Percentiles rank a stretch among this genome's conserved stretches.
phyloP scores from a whole-genome alignment of 2,888 invertebrate genomes.

The Apamea monoglypha region DNA sequence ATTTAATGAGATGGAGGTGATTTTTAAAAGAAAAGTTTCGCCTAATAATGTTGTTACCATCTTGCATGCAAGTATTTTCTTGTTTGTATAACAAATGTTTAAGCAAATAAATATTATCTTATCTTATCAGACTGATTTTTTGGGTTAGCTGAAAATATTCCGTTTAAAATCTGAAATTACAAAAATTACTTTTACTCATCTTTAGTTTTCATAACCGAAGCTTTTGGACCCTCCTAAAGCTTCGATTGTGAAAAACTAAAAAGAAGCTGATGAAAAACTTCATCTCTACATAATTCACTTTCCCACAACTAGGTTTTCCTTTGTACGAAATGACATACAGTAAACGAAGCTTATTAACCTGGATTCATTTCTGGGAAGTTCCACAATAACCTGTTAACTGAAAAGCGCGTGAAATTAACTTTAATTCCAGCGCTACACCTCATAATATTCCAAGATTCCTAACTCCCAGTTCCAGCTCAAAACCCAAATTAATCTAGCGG shows the following conservation, averaged over 20 bases:
- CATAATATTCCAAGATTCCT: conserved; percentile 15
- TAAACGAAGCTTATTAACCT: not conserved
- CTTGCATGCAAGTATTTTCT: too few relatives aligned
- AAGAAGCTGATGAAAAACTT: not conserved
- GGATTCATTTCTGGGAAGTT: not conserved
- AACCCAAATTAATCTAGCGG: conserved; percentile 60
- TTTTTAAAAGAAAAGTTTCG: not conserved
- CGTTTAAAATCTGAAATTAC: not conserved
- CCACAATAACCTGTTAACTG: not conserved
- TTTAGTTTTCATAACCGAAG: too few relatives aligned
- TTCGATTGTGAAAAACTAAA: not conserved
- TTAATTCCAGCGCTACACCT: conserved; percentile 8
- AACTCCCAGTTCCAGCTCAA: conserved; percentile 47
- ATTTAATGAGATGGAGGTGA: not conserved
- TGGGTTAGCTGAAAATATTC: not conserved
- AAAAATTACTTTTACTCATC: too few relatives aligned
- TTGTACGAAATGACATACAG: not conserved
- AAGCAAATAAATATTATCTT: too few relatives aligned
- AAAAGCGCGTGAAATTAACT: conserved; percentile 33
- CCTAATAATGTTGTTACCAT: too few relatives aligned
- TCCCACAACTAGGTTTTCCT: not conserved
- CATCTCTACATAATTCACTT: not conserved
- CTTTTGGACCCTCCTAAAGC: not conserved
- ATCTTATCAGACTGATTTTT: not conserved
- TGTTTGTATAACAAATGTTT: too few relatives aligned